Base-by-base conservation (phyloP, 2,888 invertebrate genomes). In the Drosophila seclusa region DNA sequence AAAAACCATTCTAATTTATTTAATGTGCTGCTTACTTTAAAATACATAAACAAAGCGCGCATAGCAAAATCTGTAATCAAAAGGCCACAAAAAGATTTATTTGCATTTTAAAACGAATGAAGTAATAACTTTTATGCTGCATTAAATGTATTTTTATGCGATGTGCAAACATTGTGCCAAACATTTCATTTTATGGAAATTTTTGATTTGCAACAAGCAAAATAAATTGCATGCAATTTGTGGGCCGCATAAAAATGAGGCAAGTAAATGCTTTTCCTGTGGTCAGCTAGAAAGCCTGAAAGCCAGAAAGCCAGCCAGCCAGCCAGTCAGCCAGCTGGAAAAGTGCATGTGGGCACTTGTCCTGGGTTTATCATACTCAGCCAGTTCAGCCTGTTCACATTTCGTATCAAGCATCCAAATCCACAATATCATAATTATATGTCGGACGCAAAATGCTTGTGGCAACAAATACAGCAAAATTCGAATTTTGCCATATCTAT, bases 181-280 rank as follows among this genome's bases (percentile, higher is more conserved):
- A 50, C 76, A 85, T 87, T 84, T 78, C 72, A 78, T 82, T 82
- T 84, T 84, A 84, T 84, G 84, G 85, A 80, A 87, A 87, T 84
- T 84, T 84, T 87, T 84, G 84, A 84, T 84, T 84, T 84, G 84
- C 87, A 84, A 84, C 84, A 84, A 84, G 87, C 87, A 54, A 84
- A 87, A 84, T 87, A 84, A 87, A 84, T 84, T 84, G 85, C 74
- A 85, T 84, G 83, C 84, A 87, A 84, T 84, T 84, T 84, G 83
- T 82, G 83, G 73, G 68, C 62, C 70, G 87, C 85, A 84, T 84
- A 80, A 87, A 84, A 87, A 80, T 84, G 87, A 84, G 85, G 58
- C 68, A 80, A 78, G 78, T 69, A 73, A 73, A 84, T 75, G 71
- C 27, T 55, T 55, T 29, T 24, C 24, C 78, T 24, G 53, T 67